Percentiles rank a stretch among this genome's conserved stretches.
phyloP scores from a whole-genome alignment of 2,888 invertebrate genomes.

The Agrypnus murinus region DNA sequence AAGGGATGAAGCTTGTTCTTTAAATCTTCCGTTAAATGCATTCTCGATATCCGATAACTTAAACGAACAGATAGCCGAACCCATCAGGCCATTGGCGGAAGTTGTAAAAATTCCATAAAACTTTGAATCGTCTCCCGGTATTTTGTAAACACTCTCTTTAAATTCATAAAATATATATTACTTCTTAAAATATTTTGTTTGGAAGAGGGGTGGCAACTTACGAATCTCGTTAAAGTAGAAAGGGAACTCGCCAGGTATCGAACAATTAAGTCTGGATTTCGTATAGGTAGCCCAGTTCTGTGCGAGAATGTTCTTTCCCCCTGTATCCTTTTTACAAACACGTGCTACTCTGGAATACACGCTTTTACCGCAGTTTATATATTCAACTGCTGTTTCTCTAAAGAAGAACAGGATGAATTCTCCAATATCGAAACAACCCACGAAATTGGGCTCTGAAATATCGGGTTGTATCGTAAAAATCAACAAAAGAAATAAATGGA shows the following conservation, averaged over 20 bases:
- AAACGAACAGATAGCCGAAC: conserved; percentile 98
- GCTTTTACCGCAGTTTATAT: conserved; percentile 96
- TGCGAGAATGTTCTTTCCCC: conserved; percentile 92
- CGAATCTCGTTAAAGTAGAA: conserved; percentile 99
- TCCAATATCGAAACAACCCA: conserved; percentile 95
- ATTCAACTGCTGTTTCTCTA: conserved; percentile 96
- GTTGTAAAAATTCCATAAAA: conserved; percentile 98
- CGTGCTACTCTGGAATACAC: conserved; percentile 97
- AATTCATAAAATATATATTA: conserved; percentile 34
- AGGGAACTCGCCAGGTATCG: conserved; percentile 97
- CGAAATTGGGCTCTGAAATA: conserved; percentile 97
- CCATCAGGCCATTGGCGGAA: conserved; percentile 94
- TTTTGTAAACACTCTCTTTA: conserved; percentile 95
- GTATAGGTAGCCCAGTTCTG: conserved; percentile 98
- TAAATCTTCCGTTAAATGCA: conserved; percentile 96
- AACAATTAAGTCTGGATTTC: conserved; percentile 95
- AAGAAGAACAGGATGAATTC: conserved; percentile 98
- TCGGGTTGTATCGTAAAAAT: no score
- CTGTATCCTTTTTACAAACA: conserved; percentile 96
- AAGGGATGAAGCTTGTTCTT: conserved; percentile 94
- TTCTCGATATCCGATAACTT: conserved; percentile 91
- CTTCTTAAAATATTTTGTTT: no score
- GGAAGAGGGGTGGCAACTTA: conserved; percentile 72
- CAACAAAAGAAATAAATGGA: no score
- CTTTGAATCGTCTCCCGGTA: conserved; percentile 90